Percentiles rank a stretch among this genome's conserved stretches.
These are phyloP conservation scores for Pandemis heparana DNA, from an alignment of 2,888 invertebrate genomes.

Conservation along the genomic window DNA sequence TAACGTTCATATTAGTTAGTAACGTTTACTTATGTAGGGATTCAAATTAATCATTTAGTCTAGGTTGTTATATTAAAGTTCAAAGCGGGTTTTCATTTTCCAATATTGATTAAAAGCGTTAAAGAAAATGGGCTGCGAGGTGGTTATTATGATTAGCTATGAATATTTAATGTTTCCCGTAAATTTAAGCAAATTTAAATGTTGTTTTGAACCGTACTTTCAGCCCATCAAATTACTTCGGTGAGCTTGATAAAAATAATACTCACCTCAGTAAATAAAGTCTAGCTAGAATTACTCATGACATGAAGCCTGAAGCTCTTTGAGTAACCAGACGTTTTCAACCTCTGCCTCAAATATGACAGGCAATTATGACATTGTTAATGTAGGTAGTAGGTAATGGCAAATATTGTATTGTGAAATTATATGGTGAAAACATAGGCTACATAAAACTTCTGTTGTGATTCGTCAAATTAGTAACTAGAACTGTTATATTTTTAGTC, in stretches of 20 bases:
- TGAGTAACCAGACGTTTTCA: too few relatives aligned
- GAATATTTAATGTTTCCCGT: slow-evolving; percentile 33
- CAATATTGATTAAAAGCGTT: background rate
- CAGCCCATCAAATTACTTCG: background rate
- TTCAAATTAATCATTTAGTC: background rate
- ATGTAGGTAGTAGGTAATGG: too few relatives aligned
- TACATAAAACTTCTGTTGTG: too few relatives aligned
- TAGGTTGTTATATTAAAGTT: background rate
- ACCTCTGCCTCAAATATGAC: too few relatives aligned
- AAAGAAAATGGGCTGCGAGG: background rate
- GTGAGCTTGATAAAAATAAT: background rate
- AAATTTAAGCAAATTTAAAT: slow-evolving; percentile 27
- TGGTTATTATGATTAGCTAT: slow-evolving; percentile 31
- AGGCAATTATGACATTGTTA: too few relatives aligned
- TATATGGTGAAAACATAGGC: too few relatives aligned
- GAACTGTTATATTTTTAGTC: too few relatives aligned
- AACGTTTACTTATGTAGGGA: too few relatives aligned
- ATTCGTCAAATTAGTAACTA: too few relatives aligned
- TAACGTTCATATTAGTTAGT: background rate
- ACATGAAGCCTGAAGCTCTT: too few relatives aligned
- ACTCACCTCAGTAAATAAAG: background rate
- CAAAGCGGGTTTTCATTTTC: background rate
- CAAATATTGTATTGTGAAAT: too few relatives aligned
- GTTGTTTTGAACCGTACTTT: slow-evolving; percentile 11
- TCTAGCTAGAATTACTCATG: background rate